Percentiles rank a stretch among this genome's conserved stretches.
phyloP scores from a whole-genome alignment of 2,888 invertebrate genomes.

The Parnassius orleans region DNA sequence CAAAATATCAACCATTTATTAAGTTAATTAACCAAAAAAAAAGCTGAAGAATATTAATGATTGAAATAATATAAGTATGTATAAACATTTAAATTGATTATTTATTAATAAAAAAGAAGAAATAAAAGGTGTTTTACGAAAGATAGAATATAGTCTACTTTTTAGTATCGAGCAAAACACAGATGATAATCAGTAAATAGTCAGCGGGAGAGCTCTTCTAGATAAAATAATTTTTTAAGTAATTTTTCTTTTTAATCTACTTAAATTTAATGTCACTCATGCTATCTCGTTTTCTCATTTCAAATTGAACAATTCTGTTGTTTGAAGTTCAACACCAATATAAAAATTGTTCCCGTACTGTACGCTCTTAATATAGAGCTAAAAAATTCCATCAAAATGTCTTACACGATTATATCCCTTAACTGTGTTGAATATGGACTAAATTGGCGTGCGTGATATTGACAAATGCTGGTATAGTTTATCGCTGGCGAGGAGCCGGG shows the following conservation, averaged over 20 bases:
- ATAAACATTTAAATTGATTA: too few species aligned
- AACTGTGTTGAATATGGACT: background rate
- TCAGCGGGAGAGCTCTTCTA: background rate
- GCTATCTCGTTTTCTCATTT: constrained; percentile 22
- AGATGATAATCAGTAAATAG: background rate
- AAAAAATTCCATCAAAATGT: constrained; percentile 20
- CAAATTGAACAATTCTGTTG: constrained; percentile 18
- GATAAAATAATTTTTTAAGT: constrained; percentile 5
- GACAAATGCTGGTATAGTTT: constrained; percentile 26
- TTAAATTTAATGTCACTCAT: constrained; percentile 18
- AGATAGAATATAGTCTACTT: too few species aligned
- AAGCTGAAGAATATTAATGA: too few species aligned
- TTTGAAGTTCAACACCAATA: constrained; percentile 17
- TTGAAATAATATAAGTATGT: too few species aligned
- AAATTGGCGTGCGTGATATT: constrained; percentile 13
- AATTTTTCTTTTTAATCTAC: constrained; percentile 16
- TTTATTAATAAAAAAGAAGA: too few species aligned
- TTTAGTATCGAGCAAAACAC: too few species aligned
- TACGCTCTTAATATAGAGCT: constrained; percentile 11
- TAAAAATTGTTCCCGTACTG: constrained; percentile 17
- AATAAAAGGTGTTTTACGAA: too few species aligned
- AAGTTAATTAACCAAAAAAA: too few species aligned
- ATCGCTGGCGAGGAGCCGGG: constrained; percentile 37
- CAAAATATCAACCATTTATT: too few species aligned
- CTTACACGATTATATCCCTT: constrained; percentile 10